Evolutionary conservation across 2,888 invertebrate genomes (phyloP), one percentile per base, ranked within the genome.

Genomic region (Heteromyza rotundicornis): DNA sequence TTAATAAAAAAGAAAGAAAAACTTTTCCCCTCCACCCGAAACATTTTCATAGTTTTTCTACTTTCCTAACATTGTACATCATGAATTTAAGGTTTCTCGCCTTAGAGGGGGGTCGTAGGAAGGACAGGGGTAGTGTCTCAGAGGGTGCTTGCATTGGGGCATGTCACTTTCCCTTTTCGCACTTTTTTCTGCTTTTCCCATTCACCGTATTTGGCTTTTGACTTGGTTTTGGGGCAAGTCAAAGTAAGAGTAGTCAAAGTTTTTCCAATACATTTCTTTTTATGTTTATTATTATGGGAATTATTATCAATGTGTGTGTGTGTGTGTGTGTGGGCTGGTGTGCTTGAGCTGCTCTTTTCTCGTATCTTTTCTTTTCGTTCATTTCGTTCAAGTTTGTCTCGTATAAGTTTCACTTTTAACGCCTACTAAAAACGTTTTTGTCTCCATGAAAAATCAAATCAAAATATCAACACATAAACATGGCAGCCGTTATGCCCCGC

Each of bases 1-100:
- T 75, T 71, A 69, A 74, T 76, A 75, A 74, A 71, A 65, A 74
- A n/a, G n/a, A n/a, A n/a, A n/a, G n/a, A 67, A 68, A 72, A 75
- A 62, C 68, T 76, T 71, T 47, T 47, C 14, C 2, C 8, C 47
- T 47, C 14, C 14, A n/a, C 40, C 16, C 14, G 5, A 10, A n/a
- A 3, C 14, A n/a, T 20, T 47, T 17, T 47, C n/a, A n/a, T n/a
- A n/a, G n/a, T n/a, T n/a, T n/a, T n/a, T n/a, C n/a, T n/a, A n/a
- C n/a, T n/a, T n/a, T n/a, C n/a, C n/a, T n/a, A n/a, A n/a, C n/a
- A n/a, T n/a, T n/a, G n/a, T n/a, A n/a, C n/a, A n/a, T n/a, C n/a
- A n/a, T n/a, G n/a, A n/a, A n/a, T n/a, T n/a, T n/a, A n/a, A n/a
- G n/a, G n/a, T n/a, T n/a, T n/a, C n/a, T n/a, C n/a, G n/a, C n/a